Base-by-base conservation (phyloP, 2,113 vertebrate genomes). In the Cnemophilus loriae region DNA sequence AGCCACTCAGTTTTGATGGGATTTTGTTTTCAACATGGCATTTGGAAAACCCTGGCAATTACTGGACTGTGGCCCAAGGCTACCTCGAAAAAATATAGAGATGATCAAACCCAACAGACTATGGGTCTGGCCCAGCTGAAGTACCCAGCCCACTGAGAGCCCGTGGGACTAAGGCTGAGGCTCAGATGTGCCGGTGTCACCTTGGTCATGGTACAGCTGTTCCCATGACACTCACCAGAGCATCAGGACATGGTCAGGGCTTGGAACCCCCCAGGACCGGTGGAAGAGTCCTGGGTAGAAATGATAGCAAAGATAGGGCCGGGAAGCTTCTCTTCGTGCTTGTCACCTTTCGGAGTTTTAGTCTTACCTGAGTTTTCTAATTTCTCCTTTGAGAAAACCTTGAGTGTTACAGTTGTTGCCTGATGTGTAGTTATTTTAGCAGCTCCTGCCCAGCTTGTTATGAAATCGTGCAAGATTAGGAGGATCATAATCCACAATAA, bases 41-140 rank as follows among this genome's bases (percentile, higher is more conserved):
- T 95, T 97, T 97, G 96, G 97, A 92, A 97, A 97, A 81, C 78
- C 81, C 94, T 97, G 95, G 95, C 96, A 97, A 97, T 98, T 97
- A 97, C 96, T 89, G 95, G 87, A 70, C 87, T 93, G 96, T 94
- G 97, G 96, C 97, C 97, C 74, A 74, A 93, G 97, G 97, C 96
- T 88, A 90, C 97, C 84, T 50, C 79, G 96, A 52, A 86, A 90
- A 97, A 92, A 90, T 61, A 33, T 46, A 64, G 96, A 95, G 83
- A 81, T 73, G 92, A 96, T 97, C 69, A 78, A 94, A 87, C 84
- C 63, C 33, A 87, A 67, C 69, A 77, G 93, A 86, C 60, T 57
- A 2, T 35, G 79, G 87, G 63, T 71, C 89, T 91, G 76, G 37
- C 59, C 89, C 90, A 90, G 78, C 60, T 39, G 9, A 92, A 78